phyloP scores from a whole-genome alignment of 2,113 vertebrate genomes.

The Pan paniscus region DNA sequence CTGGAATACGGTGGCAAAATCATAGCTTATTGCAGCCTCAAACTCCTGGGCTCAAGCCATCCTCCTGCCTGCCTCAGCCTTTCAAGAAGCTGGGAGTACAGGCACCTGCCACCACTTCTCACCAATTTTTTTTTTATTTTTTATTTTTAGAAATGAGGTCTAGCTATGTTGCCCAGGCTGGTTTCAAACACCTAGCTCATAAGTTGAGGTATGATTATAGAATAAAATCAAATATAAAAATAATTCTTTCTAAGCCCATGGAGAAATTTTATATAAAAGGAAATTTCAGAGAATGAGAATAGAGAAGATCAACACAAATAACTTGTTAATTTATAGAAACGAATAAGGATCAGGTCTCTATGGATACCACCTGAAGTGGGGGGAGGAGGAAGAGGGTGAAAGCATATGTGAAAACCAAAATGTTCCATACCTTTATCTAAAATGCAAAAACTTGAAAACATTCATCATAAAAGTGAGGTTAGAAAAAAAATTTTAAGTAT shows the following conservation, averaged over 20 bases:
- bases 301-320: not conserved
- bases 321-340: not conserved
- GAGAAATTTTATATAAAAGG: not conserved
- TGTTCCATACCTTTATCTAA: not conserved
- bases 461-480: not conserved
- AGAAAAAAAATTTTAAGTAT: not conserved
- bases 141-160: too few species aligned
- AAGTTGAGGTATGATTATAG: not conserved
- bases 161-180: too few species aligned
- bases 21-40: too few species aligned
- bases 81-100: too few species aligned
- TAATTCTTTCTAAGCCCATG: not conserved
- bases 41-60: too few species aligned
- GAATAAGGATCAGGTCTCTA: not conserved
- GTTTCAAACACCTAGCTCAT: not conserved
- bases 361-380: not conserved
- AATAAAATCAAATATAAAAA: slow-evolving; percentile 27
- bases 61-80: too few species aligned
- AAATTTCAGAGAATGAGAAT: not conserved
- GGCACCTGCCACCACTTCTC: too few species aligned
- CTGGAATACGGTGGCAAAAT: too few species aligned
- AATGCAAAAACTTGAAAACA: slow-evolving; percentile 45
- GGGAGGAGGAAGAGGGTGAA: not conserved
- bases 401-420: not conserved
- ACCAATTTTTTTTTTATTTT: too few species aligned